Conservation (phyloP, 1,140 invertebrate species). For the Eulimnadia texana region DNA sequence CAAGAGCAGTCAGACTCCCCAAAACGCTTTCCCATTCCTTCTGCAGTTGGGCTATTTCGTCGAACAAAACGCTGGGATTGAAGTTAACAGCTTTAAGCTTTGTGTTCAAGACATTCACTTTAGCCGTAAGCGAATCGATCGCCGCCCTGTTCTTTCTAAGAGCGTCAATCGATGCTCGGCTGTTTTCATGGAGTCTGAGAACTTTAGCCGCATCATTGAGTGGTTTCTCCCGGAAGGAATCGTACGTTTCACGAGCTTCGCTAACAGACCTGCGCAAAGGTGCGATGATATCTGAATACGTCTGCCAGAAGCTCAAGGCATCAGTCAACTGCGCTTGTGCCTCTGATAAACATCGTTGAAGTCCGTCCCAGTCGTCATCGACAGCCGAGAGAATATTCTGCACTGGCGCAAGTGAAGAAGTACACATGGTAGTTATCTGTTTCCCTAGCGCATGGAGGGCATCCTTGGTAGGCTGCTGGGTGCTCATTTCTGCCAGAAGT, state of each 20-base stretch:
- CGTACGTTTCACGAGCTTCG: conserved; percentile 43
- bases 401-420: conserved; percentile 55
- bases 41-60: conserved; percentile 28
- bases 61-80: conserved; percentile 34
- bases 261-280: conserved; percentile 49
- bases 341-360: conserved; percentile 53
- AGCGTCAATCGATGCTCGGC: conserved; percentile 2
- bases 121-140: conserved; percentile 2
- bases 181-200: conserved; percentile 5
- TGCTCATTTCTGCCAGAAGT: conserved; percentile 35
- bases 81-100: conserved; percentile 58
- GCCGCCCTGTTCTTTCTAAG: conserved; percentile 8
- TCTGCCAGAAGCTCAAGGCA: conserved; percentile 53
- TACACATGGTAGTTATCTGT: conserved; percentile 61
- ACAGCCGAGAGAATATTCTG: conserved; percentile 58
- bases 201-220: conserved; percentile 18
- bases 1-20: conserved; percentile 47
- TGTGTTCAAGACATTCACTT: conserved; percentile 24
- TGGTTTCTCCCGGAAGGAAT: conserved; percentile 28
- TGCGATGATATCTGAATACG: conserved; percentile 52
- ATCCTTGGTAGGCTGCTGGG: conserved; percentile 36
- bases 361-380: conserved; percentile 61
- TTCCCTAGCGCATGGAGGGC: conserved; percentile 51
- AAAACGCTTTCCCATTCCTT: conserved; percentile 59
- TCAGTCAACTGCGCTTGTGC: conserved; percentile 47